Evolutionary conservation across 1,140 invertebrate genomes (phyloP), one percentile per base, ranked within the genome.

Genomic region (Agrypnia vestita): DNA sequence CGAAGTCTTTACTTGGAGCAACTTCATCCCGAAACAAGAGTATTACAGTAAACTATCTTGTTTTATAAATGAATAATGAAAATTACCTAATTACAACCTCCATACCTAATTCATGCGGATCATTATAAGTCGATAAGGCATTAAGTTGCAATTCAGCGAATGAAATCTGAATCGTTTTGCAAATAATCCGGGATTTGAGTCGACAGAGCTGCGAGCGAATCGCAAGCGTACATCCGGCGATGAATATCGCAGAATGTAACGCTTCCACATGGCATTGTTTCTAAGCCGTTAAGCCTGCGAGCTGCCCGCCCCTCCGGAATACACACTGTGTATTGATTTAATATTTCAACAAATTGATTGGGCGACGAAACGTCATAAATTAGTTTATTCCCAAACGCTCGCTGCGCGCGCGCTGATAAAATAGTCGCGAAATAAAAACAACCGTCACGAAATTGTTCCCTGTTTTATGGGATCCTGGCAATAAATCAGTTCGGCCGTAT

Each of bases 301-400:
- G 47, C 21, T 35, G 67, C 67, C 43, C 67, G 43, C 11, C 43
- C 67, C 35, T 17, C 67, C 13, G 67, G 67, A 49, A 73, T 73
- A 19, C 51, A 55, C 25, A 35, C 25, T 35, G 25, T 35, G 25
- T 73, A 73, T 73, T 73, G 69, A 73, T 73, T 73, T 53, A 73
- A 73, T 73, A 73, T 73, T 73, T 73, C 69, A 73, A 55, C 19
- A 43, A 73, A 73, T 73, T 73, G 69, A 73, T 73, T 73, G 69
- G 69, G 25, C 19, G 51, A 44, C 49, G 69, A 73, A 53, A 73
- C 51, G 69, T 73, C 69, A 73, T 73, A 73, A 73, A 73, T 73
- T 55, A 17, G 19, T 13, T 53, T 61, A 61, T 61, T 53, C 51
- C 69, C 69, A 9, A n/a, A 21, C 11, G 15, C 4, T 21, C 12